Conservation (phyloP, 2,888 invertebrate genomes). For the Dexiosoma caninum region DNA sequence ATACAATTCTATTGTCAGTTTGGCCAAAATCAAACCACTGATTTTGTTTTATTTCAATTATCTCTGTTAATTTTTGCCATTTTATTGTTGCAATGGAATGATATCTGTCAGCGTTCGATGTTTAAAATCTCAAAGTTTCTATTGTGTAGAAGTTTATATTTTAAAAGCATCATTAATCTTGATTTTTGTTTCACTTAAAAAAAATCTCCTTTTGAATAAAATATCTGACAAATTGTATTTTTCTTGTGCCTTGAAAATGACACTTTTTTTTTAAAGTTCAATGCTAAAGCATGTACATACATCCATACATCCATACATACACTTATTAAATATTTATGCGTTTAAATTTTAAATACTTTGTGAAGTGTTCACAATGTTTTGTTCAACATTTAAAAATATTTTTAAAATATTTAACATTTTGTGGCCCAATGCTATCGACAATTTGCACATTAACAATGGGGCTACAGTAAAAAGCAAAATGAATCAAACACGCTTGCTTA, state of each 20-base stretch:
- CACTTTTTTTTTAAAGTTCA: conserved; percentile 32
- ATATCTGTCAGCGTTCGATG: neutral
- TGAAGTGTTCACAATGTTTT: neutral
- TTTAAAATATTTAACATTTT: conserved; percentile 14
- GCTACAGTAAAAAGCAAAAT: conserved; percentile 11
- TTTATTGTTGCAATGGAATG: neutral
- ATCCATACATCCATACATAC: too few species aligned
- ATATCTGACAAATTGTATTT: conserved; percentile 36
- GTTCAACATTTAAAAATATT: neutral
- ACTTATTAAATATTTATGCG: conserved; percentile 28
- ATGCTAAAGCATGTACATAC: conserved; percentile 33
- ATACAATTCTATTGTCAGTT: neutral
- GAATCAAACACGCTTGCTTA: too few species aligned
- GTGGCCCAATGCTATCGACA: neutral
- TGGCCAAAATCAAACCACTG: neutral
- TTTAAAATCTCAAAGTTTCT: conserved; percentile 15
- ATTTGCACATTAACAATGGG: conserved; percentile 6
- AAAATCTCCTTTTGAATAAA: conserved; percentile 18
- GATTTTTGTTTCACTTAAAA: conserved; percentile 2
- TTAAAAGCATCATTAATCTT: conserved; percentile 22
- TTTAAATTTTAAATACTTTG: conserved; percentile 21
- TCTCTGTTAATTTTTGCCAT: neutral
- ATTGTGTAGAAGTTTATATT: conserved; percentile 17
- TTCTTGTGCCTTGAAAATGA: conserved; percentile 38
- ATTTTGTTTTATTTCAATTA: neutral